Base-by-base conservation (phyloP, 2,113 vertebrate genomes). In the Onychostoma macrolepis region DNA sequence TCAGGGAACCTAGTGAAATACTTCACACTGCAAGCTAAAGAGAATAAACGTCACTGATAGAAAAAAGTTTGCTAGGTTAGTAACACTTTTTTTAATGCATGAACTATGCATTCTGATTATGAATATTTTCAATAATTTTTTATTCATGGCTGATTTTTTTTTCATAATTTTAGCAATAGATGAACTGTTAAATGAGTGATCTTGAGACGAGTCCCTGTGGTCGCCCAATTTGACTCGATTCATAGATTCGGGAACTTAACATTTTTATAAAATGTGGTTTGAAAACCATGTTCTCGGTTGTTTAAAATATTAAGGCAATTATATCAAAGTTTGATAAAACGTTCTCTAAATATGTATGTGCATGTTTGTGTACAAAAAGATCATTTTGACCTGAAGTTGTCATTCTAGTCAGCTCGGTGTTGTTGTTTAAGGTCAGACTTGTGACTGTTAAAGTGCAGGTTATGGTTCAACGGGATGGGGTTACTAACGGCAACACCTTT, bases 401-500 rank as follows among this genome's bases (percentile, higher is more conserved):
- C 79, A 80, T 80, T 58, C 80, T 45, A 82, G 80, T 45, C 58
- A 65, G n/a, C 58, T 65, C n/a, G 0, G 38, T 82, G n/a, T 45
- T 65, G 58, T 65, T 82, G 80, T 38, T 65, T 81, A 65, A 65
- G 79, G 79, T 45, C 80, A 82, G 1, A 63, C 36, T 63, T 63
- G 56, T 28, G 80, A 82, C 43, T 71, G 21, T 48, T 71, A 9
- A 80, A 61, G 67, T 61, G 33, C 67, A 81, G 78, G 28, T 81
- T 38, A 38, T 80, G 50, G 48, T 72, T 81, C 10, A 61, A 24
- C 24, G 67, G 36, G 38, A 28, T 33, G 36, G 48, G 78, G 85
- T 86, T 74, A 81, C 85, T 43, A 81, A 41, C n/a, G 36, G 78
- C 85, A 86, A 74, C 85, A 58, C 45, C 85, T 81, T 50, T 86